Conservation (phyloP, 2,113 vertebrate genomes). For the Smithornis capensis region DNA sequence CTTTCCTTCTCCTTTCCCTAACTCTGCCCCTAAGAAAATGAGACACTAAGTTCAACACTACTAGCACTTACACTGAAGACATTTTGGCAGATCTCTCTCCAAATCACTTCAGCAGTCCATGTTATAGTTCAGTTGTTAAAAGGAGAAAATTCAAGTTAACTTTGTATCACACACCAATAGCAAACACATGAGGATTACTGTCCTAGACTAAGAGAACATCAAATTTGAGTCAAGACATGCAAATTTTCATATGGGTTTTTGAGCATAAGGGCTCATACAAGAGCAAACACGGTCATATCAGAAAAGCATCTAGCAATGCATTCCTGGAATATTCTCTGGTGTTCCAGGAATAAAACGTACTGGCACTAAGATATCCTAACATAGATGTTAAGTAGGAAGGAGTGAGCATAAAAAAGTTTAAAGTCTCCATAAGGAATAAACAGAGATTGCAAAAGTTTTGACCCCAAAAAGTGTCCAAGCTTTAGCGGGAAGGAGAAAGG, state of each 20-base stretch:
- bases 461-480: not conserved
- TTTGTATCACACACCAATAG: not conserved
- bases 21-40: not conserved
- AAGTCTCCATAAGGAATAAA: not conserved
- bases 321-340: not conserved
- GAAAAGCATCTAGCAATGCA: not conserved
- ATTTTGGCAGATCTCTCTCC: not conserved
- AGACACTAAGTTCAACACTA: not conserved
- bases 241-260: not conserved
- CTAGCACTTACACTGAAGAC: not conserved
- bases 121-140: not conserved
- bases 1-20: not conserved
- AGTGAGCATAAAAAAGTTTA: not conserved
- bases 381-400: not conserved
- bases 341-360: not conserved
- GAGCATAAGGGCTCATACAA: not conserved
- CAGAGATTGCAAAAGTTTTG: not conserved
- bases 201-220: not conserved
- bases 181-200: fast-evolving
- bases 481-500: not conserved
- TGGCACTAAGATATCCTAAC: not conserved
- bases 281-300: not conserved
- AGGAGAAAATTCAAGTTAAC: not conserved
- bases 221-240: not conserved
- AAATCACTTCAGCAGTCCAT: not conserved